Evolutionary conservation across 2,113 vertebrate genomes (phyloP), one percentile per base, ranked within the genome.

Genomic region (Zingel zingel): DNA sequence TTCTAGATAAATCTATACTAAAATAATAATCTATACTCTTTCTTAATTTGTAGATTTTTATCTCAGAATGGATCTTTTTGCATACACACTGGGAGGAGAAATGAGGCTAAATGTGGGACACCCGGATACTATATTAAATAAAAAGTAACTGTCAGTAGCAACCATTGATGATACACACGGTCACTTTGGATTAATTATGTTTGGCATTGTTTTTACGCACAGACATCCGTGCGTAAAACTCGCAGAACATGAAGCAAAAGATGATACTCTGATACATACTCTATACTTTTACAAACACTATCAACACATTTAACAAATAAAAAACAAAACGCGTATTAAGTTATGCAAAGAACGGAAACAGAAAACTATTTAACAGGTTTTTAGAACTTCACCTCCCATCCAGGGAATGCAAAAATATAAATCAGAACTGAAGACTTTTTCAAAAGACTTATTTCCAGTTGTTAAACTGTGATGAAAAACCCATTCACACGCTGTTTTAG

Each of bases 401-500:
- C 2, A 27, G 10, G 23, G 3, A 48, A 50, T 16, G 3, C 0
- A 48, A 1, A 3, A 68, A 61, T 5, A 15, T 2, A 39, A 25
- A 47, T n/a, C 3, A 13, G 19, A 33, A 2, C 36, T 21, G 0
- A 53, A 67, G 15, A 68, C 16, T 18, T 74, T 11, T 4, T 7
- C 18, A 19, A 7, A 21, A 27, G 0, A 23, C 0, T 3, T 36
- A 30, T 59, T 67, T 48, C 5, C 8, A 23, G 11, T 4, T 48
- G 0, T 15, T 16, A 6, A 51, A 18, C 4, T 16, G 1, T 13
- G 0, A 58, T 27, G 0, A 27, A 33, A 48, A 48, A 25, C 6
- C 3, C 21, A 12, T 14, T 11, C 0, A 0, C 10, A 1, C 3
- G 11, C 10, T 9, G 3, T 0, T 0, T 50, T 11, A 30, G 1